Evolutionary conservation across 2,113 vertebrate genomes (phyloP).

Genomic region (Isichthys henryi): DNA sequence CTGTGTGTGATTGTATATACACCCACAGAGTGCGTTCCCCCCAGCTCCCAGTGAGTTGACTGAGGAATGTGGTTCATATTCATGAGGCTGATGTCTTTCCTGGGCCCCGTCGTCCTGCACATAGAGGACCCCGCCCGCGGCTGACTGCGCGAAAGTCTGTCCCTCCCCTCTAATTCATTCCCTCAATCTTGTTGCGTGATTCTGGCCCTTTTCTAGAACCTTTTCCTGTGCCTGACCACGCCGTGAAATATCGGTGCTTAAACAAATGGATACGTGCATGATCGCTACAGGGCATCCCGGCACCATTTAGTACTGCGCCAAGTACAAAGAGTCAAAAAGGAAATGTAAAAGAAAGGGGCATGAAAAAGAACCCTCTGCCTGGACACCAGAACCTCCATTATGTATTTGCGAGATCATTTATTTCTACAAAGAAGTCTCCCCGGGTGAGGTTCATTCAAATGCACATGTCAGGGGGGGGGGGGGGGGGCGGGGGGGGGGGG

Average conservation of each 20-base stretch:
- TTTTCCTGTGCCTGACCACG: conserved; percentile 23
- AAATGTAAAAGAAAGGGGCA: conserved; percentile 16
- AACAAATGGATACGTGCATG: conserved; percentile 40
- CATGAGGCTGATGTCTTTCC: neutral
- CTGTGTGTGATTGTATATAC: neutral
- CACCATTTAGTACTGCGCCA: conserved; percentile 55
- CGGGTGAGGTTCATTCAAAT: conserved; percentile 62
- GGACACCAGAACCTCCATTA: conserved; percentile 46
- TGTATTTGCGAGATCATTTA: conserved; percentile 64
- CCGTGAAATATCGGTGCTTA: conserved; percentile 52
- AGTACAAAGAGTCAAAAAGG: conserved; percentile 52
- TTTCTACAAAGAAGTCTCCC: conserved; percentile 65
- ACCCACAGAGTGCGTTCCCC: neutral
- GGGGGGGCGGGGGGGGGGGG: too few relatives aligned
- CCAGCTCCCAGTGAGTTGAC: neutral
- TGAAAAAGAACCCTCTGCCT: conserved; percentile 23
- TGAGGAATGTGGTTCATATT: neutral
- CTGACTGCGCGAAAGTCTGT: neutral
- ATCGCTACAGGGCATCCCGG: conserved; percentile 40
- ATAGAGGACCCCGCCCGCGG: neutral
- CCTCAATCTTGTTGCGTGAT: conserved; percentile 48
- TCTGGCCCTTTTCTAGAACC: conserved; percentile 45
- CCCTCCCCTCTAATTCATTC: conserved; percentile 43
- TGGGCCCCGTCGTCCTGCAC: neutral
- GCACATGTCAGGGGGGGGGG: conserved; percentile 58